A percentile compares a stretch with the other conserved stretches of the same genome.
Evolutionary conservation across 2,888 invertebrate genomes (phyloP).

Genomic region (Nesidiocoris tenuis): DNA sequence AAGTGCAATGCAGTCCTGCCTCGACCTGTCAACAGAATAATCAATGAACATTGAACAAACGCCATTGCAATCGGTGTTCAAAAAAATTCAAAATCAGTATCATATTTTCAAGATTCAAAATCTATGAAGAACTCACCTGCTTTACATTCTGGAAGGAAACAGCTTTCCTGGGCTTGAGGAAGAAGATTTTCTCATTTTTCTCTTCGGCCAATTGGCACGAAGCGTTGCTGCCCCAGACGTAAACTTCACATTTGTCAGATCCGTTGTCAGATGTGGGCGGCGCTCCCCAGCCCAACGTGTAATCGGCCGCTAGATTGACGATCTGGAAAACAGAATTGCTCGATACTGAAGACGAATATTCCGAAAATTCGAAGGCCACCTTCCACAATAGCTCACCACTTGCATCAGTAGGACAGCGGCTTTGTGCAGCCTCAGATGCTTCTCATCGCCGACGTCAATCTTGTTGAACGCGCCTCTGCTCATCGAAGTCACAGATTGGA

Average conservation of each 20-base stretch:
- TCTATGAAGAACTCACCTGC: slow-evolving; percentile 56
- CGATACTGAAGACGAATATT: neutral
- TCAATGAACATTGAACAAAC: neutral
- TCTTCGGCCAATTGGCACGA: slow-evolving; percentile 65
- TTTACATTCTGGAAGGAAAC: slow-evolving; percentile 61
- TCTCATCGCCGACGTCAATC: slow-evolving; percentile 38
- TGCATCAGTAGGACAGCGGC: slow-evolving; percentile 60
- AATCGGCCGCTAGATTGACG: slow-evolving; percentile 56
- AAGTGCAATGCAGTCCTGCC: slow-evolving; percentile 66
- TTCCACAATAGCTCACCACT: slow-evolving; percentile 38
- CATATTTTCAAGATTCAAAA: neutral
- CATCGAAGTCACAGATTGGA: slow-evolving; percentile 44
- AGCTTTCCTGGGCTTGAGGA: slow-evolving; percentile 62
- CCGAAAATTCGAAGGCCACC: neutral
- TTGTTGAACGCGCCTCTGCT: slow-evolving; percentile 31
- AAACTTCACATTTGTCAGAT: slow-evolving; percentile 58
- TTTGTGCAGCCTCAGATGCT: slow-evolving; percentile 56
- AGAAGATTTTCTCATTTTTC: slow-evolving; percentile 61
- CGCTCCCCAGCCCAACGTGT: slow-evolving; percentile 49
- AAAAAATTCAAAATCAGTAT: no score
- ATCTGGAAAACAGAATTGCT: slow-evolving; percentile 51
- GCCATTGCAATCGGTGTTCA: no score
- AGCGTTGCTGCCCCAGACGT: slow-evolving; percentile 67
- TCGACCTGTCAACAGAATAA: slow-evolving; percentile 56
- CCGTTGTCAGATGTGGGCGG: slow-evolving; percentile 51